Base-by-base conservation (phyloP, 2,113 vertebrate genomes). In the Tyrannus savana region DNA sequence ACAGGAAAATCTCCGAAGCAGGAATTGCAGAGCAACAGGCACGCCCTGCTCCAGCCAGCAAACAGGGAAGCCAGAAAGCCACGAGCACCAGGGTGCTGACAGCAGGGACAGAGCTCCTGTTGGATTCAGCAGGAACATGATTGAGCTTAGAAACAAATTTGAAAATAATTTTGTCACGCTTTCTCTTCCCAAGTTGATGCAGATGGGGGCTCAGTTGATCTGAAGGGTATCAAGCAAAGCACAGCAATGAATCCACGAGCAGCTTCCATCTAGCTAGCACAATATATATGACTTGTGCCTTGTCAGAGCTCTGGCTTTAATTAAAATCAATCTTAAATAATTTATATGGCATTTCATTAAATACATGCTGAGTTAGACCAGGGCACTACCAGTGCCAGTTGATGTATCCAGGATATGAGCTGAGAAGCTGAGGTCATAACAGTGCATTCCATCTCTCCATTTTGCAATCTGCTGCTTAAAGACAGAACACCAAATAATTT, bases 241-340 rank as follows among this genome's bases (percentile, higher is more conserved):
- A 53, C 50, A 83, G 85, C 55, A 28, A 21, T 41, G 73, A 71
- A 55, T 56, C 73, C 4, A 1, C 52, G 44, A 73, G 79, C 31
- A 55, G 72, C 52, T 78, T 84, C 72, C 72, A 84, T 6, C 76
- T 1, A 74, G 24, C 71, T 64, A 74, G 50, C 41, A 27, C 56
- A 56, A 31, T 2, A 17, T 4, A 12, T 3, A 18, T 1, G 14
- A 87, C 31, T 72, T 81, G 0, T 16, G 64, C 56, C 68, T 94
- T 56, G 42, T 72, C 93, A 92, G 76, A 84, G 68, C 66, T 49
- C 86, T 86, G 80, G 44, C 76, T 94, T 92, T 92, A 94, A 87
- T 96, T 90, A 87, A 96, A 96, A 90, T 60, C 73, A 68, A 84
- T 82, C 93, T 46, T 95, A 53, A 90, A 84, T 95, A 77, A 95